Conservation (phyloP, 2,888 invertebrate genomes). For the Gastrophysa polygoni region DNA sequence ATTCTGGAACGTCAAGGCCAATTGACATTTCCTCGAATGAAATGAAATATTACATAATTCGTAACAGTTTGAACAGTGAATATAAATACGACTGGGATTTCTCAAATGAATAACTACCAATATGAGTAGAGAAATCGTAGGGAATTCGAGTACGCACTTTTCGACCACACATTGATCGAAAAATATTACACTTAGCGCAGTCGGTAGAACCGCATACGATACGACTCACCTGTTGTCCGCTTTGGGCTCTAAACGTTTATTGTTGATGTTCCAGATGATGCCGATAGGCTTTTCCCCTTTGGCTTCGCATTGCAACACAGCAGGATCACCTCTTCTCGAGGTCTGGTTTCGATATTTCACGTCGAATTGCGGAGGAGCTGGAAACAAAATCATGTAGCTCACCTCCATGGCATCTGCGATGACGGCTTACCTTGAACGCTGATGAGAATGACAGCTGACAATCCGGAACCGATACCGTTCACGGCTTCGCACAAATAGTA, state of each 20-base stretch:
- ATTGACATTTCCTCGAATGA: too few species aligned
- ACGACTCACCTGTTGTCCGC: conserved; percentile 69
- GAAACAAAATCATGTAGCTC: conserved; percentile 41
- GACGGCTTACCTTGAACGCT: conserved; percentile 81
- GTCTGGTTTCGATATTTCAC: conserved; percentile 92
- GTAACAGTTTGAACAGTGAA: too few species aligned
- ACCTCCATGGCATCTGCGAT: too few species aligned
- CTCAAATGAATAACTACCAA: too few species aligned
- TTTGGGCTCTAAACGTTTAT: conserved; percentile 88
- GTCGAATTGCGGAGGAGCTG: conserved; percentile 92
- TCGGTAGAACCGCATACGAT: background rate
- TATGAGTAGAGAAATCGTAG: too few species aligned
- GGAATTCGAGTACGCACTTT: too few species aligned
- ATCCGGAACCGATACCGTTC: conserved; percentile 93
- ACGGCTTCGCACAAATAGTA: conserved; percentile 95
- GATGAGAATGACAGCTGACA: conserved; percentile 92
- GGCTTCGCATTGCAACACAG: conserved; percentile 89
- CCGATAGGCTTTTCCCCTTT: conserved; percentile 95
- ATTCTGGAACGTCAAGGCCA: too few species aligned
- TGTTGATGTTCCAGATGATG: conserved; percentile 94
- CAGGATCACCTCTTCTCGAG: conserved; percentile 87
- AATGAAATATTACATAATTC: too few species aligned
- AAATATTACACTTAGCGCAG: too few species aligned
- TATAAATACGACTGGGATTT: too few species aligned
- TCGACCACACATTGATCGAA: too few species aligned